A percentile compares a stretch with the other conserved stretches of the same genome.
Evolutionary conservation across 2,888 invertebrate species (phyloP).

Genomic region (Heteromurus nitidus): DNA sequence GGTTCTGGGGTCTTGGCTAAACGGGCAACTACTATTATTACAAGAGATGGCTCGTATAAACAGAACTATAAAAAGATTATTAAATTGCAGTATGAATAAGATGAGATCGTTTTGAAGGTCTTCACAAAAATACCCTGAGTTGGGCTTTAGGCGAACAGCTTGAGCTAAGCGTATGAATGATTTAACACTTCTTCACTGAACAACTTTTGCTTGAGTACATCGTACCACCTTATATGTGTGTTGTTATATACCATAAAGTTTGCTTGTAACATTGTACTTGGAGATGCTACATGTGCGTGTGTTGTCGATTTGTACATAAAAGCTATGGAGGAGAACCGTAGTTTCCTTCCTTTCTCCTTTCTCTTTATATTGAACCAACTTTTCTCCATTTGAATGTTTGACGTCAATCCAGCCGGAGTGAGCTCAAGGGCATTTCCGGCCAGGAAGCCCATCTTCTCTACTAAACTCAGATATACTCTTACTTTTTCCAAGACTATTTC

Average conservation of each 20-base stretch:
- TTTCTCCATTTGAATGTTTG: slow-evolving; percentile 65
- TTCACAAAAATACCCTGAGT: not conserved
- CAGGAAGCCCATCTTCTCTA: slow-evolving; percentile 66
- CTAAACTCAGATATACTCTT: slow-evolving; percentile 20
- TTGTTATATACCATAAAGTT: not conserved
- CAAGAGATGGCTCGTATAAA: not conserved
- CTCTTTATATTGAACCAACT: slow-evolving; percentile 45
- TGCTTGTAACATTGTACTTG: not conserved
- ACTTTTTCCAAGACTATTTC: not conserved
- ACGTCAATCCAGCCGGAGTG: slow-evolving; percentile 68
- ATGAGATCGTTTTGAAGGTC: not conserved
- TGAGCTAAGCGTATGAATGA: slow-evolving; percentile 18
- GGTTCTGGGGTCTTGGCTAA: not conserved
- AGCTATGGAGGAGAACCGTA: slow-evolving; percentile 23
- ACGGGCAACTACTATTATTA: not conserved
- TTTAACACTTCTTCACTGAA: slow-evolving; percentile 21
- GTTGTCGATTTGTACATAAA: not conserved
- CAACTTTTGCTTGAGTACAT: not conserved
- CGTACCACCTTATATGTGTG: not conserved
- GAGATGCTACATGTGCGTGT: not conserved
- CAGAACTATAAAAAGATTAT: not conserved
- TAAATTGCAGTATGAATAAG: not conserved
- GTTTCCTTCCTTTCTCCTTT: slow-evolving; percentile 53
- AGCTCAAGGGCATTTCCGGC: slow-evolving; percentile 73
- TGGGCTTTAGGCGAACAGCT: not conserved